Conservation (phyloP, 53 echinoderm and acorn worm genomes). For the Paracentrotus lividus region DNA sequence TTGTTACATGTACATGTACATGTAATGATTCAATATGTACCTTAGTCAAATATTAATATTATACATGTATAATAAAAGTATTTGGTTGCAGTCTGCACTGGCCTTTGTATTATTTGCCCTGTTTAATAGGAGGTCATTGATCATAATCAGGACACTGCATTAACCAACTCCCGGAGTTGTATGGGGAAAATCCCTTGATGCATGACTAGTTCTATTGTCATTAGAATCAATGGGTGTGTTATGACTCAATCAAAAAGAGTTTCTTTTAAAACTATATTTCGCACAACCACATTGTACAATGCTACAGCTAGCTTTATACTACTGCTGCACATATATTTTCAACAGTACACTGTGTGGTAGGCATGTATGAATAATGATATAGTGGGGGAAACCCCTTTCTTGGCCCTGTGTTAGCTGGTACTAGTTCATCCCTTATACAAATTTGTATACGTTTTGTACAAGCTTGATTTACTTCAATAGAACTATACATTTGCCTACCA, state of each 20-base stretch:
- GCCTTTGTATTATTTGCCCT: background rate
- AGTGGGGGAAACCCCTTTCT: background rate
- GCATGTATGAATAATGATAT: background rate
- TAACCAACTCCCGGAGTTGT: background rate
- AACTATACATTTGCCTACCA: too few species aligned
- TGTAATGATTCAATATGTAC: too few species aligned
- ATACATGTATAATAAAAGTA: too few species aligned
- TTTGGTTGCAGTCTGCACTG: background rate
- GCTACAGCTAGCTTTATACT: background rate
- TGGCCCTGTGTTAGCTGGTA: background rate
- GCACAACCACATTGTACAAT: background rate
- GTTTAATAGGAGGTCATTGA: background rate
- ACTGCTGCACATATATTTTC: background rate
- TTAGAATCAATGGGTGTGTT: background rate
- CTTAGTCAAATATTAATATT: too few species aligned
- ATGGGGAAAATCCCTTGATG: background rate
- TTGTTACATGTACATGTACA: too few species aligned
- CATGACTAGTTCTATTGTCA: background rate
- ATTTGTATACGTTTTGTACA: too few species aligned
- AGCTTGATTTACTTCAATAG: too few species aligned
- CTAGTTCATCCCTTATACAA: too few species aligned
- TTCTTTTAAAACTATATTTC: background rate
- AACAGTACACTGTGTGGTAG: too few species aligned
- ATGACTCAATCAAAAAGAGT: background rate
- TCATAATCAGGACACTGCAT: background rate